Conservation (phyloP, 1,140 invertebrate species). For the Cheumatopsyche charites region DNA sequence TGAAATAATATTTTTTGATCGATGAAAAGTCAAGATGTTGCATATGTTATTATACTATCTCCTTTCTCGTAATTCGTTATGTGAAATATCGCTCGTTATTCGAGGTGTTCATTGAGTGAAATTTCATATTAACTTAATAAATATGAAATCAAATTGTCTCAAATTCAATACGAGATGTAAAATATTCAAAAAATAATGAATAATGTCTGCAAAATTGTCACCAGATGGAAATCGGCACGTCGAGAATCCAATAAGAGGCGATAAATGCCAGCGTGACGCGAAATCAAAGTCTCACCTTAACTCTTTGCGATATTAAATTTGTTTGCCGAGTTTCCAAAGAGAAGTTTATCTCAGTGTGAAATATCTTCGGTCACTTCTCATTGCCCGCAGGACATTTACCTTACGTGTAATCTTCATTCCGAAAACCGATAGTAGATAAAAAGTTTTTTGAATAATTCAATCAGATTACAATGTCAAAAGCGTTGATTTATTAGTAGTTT, state of each 20-base stretch:
- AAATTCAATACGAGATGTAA: neutral
- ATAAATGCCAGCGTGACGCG: slow-evolving; percentile 3
- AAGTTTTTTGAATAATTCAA: neutral
- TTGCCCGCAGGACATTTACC: neutral
- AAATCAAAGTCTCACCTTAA: slow-evolving; percentile 22
- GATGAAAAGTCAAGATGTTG: no score
- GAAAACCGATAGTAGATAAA: neutral
- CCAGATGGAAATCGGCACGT: neutral
- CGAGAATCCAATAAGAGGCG: slow-evolving; percentile 11
- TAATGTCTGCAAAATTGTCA: neutral
- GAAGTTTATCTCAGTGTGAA: slow-evolving; percentile 11
- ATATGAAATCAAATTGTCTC: neutral
- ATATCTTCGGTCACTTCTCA: slow-evolving; percentile 10
- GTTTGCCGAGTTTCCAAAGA: slow-evolving; percentile 4
- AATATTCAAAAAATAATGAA: neutral
- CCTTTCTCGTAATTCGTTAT: no score
- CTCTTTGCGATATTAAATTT: slow-evolving; percentile 18
- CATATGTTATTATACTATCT: no score
- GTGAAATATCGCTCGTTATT: no score
- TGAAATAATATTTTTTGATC: no score
- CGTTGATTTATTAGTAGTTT: no score
- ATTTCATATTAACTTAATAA: no score
- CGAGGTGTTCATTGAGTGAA: no score
- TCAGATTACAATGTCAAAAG: slow-evolving; percentile 3
- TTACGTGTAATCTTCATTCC: slow-evolving; percentile 1